Conservation (phyloP, 2,113 vertebrate species). For the Willisornis vidua region DNA sequence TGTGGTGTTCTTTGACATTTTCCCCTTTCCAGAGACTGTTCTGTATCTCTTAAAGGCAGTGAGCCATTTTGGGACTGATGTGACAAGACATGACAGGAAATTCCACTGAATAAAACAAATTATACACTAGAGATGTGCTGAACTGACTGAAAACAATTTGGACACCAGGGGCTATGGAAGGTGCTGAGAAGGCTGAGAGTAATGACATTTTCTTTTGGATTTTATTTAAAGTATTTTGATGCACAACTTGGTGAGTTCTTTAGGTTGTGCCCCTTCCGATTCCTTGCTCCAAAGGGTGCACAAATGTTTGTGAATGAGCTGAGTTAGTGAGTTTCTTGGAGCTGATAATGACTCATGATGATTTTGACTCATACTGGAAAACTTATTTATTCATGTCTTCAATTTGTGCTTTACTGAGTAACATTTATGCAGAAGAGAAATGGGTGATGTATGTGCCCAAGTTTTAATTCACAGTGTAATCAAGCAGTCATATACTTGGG, state of each 20-base stretch:
- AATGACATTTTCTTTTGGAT: not conserved
- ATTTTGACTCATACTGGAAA: not conserved
- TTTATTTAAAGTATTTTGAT: not conserved
- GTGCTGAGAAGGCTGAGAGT: constrained; percentile 40
- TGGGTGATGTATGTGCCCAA: not conserved
- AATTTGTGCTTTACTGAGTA: not conserved
- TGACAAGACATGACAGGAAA: constrained; percentile 48
- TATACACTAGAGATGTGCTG: constrained; percentile 38
- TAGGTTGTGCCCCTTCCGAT: not conserved
- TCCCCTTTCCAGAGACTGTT: not conserved
- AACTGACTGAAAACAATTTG: constrained; percentile 57
- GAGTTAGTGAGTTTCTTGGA: not conserved
- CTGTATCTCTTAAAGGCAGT: constrained; percentile 41
- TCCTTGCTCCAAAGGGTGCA: not conserved
- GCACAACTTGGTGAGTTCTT: not conserved
- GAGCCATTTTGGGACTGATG: constrained; percentile 22
- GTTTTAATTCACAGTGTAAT: not conserved
- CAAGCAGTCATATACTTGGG: not conserved
- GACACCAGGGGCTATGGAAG: not conserved
- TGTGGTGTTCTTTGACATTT: constrained; percentile 43
- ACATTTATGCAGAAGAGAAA: not conserved
- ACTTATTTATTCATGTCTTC: not conserved
- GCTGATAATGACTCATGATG: not conserved
- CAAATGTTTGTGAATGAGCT: not conserved
- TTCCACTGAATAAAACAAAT: constrained; percentile 62